Conservation (phyloP, 2,113 vertebrate genomes). For the Sardina pilchardus region DNA sequence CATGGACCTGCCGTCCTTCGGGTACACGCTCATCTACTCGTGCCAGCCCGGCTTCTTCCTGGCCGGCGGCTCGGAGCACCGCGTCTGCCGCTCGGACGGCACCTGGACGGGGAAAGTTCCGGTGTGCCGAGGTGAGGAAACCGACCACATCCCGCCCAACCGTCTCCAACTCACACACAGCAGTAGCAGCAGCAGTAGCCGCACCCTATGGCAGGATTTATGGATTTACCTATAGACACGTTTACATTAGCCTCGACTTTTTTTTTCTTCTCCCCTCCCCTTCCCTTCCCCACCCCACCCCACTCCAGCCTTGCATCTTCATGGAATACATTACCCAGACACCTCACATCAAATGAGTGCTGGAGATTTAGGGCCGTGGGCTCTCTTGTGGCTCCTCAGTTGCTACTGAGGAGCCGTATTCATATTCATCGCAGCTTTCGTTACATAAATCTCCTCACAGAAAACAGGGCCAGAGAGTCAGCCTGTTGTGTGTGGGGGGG, state of each 20-base stretch:
- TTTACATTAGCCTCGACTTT: background rate
- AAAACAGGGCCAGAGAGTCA: background rate
- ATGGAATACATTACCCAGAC: background rate
- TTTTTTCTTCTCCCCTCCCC: no score
- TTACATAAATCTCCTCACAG: background rate
- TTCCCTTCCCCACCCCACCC: background rate
- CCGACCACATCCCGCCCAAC: background rate
- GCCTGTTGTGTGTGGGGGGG: background rate
- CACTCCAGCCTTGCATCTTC: background rate
- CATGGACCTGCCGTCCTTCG: slow-evolving; percentile 92
- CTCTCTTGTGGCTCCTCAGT: background rate
- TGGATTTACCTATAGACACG: background rate
- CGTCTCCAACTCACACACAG: background rate
- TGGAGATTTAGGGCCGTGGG: background rate
- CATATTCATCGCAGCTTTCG: background rate
- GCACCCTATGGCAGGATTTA: background rate
- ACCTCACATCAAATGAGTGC: background rate
- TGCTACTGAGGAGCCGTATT: background rate
- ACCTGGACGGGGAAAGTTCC: slow-evolving; percentile 98
- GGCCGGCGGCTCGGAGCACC: slow-evolving; percentile 95
- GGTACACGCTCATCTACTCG: slow-evolving; percentile 93
- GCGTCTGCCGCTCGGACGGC: slow-evolving; percentile 91
- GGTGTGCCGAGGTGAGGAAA: slow-evolving; percentile 85
- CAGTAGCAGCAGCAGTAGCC: background rate
- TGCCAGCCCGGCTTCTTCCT: slow-evolving; percentile 94